Base-by-base conservation (phyloP, 2,888 invertebrate genomes). In the Mellilla xanthometata region DNA sequence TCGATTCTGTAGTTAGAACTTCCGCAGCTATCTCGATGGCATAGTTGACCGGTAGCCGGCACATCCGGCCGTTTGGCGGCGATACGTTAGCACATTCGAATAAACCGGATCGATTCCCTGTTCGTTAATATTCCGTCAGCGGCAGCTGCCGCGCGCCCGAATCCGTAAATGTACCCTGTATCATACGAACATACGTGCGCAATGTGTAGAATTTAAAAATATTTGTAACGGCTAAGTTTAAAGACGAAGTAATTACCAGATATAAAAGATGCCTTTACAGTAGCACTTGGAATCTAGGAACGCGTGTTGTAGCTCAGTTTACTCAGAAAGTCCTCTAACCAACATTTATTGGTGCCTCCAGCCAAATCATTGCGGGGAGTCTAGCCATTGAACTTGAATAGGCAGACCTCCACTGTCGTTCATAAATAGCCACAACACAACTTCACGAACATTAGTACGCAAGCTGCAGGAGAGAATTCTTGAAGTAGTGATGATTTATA, bases 341-440 rank as follows among this genome's bases (percentile, higher is more conserved):
- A 6, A 1, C 15, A 19, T 5, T 19, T 15, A 15, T 19, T 5
- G 2, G 11, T 29, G 34, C 27, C 15, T 39, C 11, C 29, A 50
- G 43, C 43, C 36, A 33, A 43, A 64, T 69, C 78, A 72, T 74
- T 76, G 81, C 76, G 74, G 82, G 83, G 80, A 76, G 68, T 70
- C 73, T 79, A 78, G 75, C 70, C 74, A 75, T 78, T 82, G 82
- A 85, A 84, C 83, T 81, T 83, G 78, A 76, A 72, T 73, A 64
- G 63, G 57, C 59, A 66, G 80, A 78, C 84, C 86, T 79, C 82
- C 85, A 72, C 82, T 73, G 72, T 24, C 62, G 68, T 61, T 67
- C 78, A 80, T 68, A 75, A 76, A 77, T 83, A 83, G 29, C 12
- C 22, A 29, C 33, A 39, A 34, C 22, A 29, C 33, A 39, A 34